Base-by-base conservation (phyloP, 2,113 vertebrate genomes). In the Rallus limicola region DNA sequence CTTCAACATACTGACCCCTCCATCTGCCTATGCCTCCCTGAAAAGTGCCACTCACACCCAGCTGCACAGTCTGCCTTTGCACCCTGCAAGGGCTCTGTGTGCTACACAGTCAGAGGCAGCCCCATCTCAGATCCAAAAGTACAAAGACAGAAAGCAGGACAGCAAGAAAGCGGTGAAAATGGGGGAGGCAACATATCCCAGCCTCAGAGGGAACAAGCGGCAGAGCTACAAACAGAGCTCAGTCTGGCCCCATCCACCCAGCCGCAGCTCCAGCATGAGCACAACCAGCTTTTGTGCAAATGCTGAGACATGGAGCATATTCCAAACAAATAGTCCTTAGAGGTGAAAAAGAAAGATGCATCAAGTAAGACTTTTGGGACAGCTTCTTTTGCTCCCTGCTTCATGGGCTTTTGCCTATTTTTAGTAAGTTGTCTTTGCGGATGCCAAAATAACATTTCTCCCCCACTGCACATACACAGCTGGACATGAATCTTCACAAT, bases 301-400 rank as follows among this genome's bases (percentile, higher is more conserved):
- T 0, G 0, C 67, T 9, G 26, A 86, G 26, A 64, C 44, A 65
- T 1, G 0, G 10, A 81, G 23, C 16, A 23, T 44, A 50, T 52
- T 86, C 52, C 76, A 88, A 87, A 69, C 26, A 95, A 91, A 79
- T 34, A 76, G 3, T 91, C 52, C 68, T 58, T 59, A 48, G 38
- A 34, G 21, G 26, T 10, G 8, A 0, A 31, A 25, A 36, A 65
- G 20, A 59, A 92, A 95, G 17, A 91, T 16, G 31, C 60, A 74
- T 29, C 68, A 81, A 82, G 12, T 16, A 59, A 74, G 63, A 63
- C 64, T 55, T 77, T 8, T 3, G 33, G 36, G n/a, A 88, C 31
- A 84, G 53, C 44, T n/a, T 10, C 74, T 70, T 93, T 34, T 69
- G 63, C 50, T 83, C 34, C 40, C 0, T 0, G 34, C 16, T 50